These are phyloP conservation scores for Cnemophilus loriae DNA, from an alignment of 2,113 vertebrate species.

Conservation along the genomic window DNA sequence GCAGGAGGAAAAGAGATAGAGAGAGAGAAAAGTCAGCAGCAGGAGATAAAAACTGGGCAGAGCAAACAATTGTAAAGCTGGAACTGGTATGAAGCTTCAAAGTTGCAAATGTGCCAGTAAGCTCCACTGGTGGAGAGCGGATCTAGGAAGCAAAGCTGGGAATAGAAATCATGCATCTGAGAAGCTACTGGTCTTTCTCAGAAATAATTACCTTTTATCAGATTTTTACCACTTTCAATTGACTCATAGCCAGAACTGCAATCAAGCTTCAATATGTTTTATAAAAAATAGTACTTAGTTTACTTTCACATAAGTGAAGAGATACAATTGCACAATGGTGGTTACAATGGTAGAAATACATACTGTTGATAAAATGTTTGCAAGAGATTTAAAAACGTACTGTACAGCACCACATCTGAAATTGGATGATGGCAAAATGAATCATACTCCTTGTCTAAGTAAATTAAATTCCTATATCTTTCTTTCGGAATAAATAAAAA, in stretches of 20 bases:
- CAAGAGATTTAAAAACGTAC: slow-evolving; percentile 77
- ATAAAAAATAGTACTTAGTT: slow-evolving; percentile 89
- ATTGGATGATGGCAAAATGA: slow-evolving; percentile 68
- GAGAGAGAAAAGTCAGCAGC: not conserved
- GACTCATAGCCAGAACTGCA: slow-evolving; percentile 45
- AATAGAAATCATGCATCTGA: not conserved
- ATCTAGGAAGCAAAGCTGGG: not conserved
- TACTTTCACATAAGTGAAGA: slow-evolving; percentile 81
- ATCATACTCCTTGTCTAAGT: slow-evolving; percentile 36
- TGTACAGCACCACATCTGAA: slow-evolving; percentile 78
- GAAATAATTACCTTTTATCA: not conserved
- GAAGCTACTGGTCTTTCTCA: not conserved
- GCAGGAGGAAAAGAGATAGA: not conserved
- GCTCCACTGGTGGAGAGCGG: not conserved
- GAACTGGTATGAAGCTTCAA: not conserved
- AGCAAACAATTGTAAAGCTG: not conserved
- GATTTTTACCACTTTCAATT: slow-evolving; percentile 15
- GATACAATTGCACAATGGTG: slow-evolving; percentile 78
- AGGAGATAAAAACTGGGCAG: not conserved
- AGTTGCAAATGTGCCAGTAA: not conserved
- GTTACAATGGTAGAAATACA: slow-evolving; percentile 80
- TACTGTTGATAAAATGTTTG: slow-evolving; percentile 68
- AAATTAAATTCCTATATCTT: slow-evolving; percentile 61
- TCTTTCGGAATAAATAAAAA: slow-evolving; percentile 54
- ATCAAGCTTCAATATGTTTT: slow-evolving; percentile 72